A percentile compares a stretch with the other conserved stretches of the same genome.
Conservation (phyloP, 1,140 invertebrate genomes). For the Cyrtorhinus lividipennis region DNA sequence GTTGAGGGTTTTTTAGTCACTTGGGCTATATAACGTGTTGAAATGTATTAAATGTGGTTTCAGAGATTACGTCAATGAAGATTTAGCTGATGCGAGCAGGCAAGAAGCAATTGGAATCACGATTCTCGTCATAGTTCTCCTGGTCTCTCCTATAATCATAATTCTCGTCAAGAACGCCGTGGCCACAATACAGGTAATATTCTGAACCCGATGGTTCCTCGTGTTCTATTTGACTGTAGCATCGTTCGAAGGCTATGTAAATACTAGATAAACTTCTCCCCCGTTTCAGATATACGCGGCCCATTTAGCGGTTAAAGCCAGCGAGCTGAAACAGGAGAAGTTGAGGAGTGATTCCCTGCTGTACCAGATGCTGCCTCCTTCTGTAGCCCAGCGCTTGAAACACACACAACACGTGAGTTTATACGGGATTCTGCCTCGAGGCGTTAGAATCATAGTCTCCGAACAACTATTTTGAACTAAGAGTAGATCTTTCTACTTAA, state of each 20-base stretch:
- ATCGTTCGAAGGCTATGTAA: neutral
- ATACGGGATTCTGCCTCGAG: no score
- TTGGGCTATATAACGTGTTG: no score
- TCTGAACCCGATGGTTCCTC: no score
- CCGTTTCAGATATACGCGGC: constrained; percentile 54
- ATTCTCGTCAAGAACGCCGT: constrained; percentile 67
- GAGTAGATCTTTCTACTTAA: no score
- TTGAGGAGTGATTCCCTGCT: constrained; percentile 64
- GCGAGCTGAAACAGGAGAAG: constrained; percentile 68
- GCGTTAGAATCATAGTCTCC: no score
- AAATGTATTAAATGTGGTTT: no score
- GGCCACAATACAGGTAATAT: constrained; percentile 61
- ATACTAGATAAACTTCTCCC: neutral
- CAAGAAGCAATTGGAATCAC: constrained; percentile 63
- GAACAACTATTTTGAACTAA: no score
- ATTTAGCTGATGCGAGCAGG: constrained; percentile 49
- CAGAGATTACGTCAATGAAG: constrained; percentile 55
- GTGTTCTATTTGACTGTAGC: neutral
- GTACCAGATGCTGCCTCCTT: constrained; percentile 68
- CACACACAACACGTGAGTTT: constrained; percentile 51
- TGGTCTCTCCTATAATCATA: constrained; percentile 71
- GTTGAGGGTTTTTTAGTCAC: no score
- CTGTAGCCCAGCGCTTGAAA: constrained; percentile 59
- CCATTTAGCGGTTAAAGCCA: constrained; percentile 62
- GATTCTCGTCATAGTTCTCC: constrained; percentile 57